phyloP scores from a whole-genome alignment of 1,140 invertebrate genomes.

The Chlorops oryzae region DNA sequence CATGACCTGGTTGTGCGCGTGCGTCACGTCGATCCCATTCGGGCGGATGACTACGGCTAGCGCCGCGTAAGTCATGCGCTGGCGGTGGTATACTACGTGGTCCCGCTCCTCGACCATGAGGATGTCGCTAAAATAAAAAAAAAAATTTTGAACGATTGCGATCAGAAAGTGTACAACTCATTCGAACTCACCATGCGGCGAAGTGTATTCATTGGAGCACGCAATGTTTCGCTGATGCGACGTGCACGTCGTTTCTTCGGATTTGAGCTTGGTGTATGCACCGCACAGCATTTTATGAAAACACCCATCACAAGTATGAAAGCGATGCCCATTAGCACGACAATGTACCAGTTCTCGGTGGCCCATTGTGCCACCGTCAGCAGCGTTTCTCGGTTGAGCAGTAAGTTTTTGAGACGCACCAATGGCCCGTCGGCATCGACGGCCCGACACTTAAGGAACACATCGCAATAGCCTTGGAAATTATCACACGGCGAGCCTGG shows the following conservation, averaged over 20 bases:
- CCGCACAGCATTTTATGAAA: slow-evolving; percentile 99
- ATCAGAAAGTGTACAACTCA: too few species aligned
- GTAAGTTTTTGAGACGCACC: slow-evolving; percentile 90
- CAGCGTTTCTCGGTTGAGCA: slow-evolving; percentile 89
- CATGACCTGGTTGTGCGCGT: slow-evolving; percentile 15
- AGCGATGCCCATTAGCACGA: slow-evolving; percentile 81
- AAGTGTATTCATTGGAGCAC: slow-evolving; percentile 82
- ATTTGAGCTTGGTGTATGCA: slow-evolving; percentile 97
- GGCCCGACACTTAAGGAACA: slow-evolving; percentile 93
- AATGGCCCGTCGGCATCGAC: slow-evolving; percentile 98
- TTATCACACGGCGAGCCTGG: slow-evolving; percentile 97
- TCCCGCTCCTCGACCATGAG: slow-evolving; percentile 47
- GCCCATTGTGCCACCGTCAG: slow-evolving; percentile 81
- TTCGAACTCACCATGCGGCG: slow-evolving; percentile 58
- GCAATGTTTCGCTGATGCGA: slow-evolving; percentile 78
- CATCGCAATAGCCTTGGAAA: slow-evolving; percentile 97
- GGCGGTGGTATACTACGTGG: slow-evolving; percentile 53
- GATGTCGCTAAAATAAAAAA: slow-evolving; percentile 47
- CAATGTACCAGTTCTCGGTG: slow-evolving; percentile 95
- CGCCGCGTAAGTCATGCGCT: slow-evolving; percentile 26
- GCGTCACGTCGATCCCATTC: slow-evolving; percentile 39
- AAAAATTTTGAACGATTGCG: too few species aligned
- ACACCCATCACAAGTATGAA: slow-evolving; percentile 94
- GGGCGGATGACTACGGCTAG: slow-evolving; percentile 26
- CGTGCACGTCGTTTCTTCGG: slow-evolving; percentile 84